Evolutionary conservation across 2,797 vertebrate species (phyloP).

Genomic region (Lindbergichthys nudifrons): DNA sequence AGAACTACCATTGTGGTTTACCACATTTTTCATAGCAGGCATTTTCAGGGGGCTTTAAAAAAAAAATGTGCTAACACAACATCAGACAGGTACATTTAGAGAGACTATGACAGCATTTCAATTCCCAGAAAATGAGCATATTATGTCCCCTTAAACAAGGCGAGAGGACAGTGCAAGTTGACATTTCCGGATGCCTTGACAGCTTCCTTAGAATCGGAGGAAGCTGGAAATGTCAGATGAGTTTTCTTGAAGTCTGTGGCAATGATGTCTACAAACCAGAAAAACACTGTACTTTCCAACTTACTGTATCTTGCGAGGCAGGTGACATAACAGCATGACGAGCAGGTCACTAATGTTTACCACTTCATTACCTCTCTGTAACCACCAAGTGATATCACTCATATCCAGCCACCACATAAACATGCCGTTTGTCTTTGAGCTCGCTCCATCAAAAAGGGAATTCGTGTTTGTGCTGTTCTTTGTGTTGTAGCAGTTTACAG

Average conservation of each 20-base stretch:
- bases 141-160: not conserved
- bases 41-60: no score
- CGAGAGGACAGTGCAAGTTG: not conserved
- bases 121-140: no score
- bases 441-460: constrained; percentile 69
- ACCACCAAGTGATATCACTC: not conserved
- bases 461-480: constrained; percentile 63
- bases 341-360: not conserved
- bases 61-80: no score
- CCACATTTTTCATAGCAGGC: no score
- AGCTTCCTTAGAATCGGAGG: not conserved
- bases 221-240: not conserved
- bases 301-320: not conserved
- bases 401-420: constrained; percentile 4
- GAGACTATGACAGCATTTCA: no score
- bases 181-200: not conserved
- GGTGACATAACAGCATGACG: not conserved
- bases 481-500: constrained; percentile 39
- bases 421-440: constrained; percentile 28
- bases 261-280: not conserved
- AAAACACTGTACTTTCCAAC: constrained; percentile 11
- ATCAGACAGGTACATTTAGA: no score
- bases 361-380: not conserved
- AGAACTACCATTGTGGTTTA: no score
- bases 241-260: not conserved